A percentile compares a stretch with the other conserved stretches of the same genome.
Evolutionary conservation across 2,113 vertebrate genomes (phyloP).

Genomic region (Upupa epops): DNA sequence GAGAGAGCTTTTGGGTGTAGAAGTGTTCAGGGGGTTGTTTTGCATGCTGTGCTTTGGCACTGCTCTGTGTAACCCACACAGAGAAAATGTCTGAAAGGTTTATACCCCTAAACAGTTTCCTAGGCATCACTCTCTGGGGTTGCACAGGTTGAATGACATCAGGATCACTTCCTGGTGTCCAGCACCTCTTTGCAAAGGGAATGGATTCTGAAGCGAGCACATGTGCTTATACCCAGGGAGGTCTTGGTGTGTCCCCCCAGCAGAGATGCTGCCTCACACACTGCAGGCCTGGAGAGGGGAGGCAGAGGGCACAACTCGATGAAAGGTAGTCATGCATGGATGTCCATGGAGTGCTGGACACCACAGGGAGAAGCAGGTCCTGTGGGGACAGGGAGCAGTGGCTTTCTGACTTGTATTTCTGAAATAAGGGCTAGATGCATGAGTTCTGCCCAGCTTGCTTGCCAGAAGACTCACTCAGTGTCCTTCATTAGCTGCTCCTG

Average conservation of each 20-base stretch:
- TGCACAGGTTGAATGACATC: not conserved
- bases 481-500: not conserved
- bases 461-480: not conserved
- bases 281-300: not conserved
- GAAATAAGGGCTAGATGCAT: not conserved
- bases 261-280: not conserved
- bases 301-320: not conserved
- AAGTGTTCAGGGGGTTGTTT: not conserved
- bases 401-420: not conserved
- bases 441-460: not conserved
- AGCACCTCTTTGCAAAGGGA: not conserved
- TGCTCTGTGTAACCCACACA: not conserved
- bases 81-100: not conserved
- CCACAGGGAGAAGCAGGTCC: not conserved
- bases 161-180: fast-evolving
- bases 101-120: not conserved
- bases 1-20: not conserved
- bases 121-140: not conserved
- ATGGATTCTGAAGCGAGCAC: not conserved
- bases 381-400: not conserved
- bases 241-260: not conserved
- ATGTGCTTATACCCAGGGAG: not conserved
- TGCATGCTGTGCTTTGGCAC: not conserved
- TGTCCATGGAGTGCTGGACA: not conserved
- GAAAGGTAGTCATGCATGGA: not conserved